Base-by-base conservation (phyloP, 2,113 vertebrate genomes). In the Apus apus region DNA sequence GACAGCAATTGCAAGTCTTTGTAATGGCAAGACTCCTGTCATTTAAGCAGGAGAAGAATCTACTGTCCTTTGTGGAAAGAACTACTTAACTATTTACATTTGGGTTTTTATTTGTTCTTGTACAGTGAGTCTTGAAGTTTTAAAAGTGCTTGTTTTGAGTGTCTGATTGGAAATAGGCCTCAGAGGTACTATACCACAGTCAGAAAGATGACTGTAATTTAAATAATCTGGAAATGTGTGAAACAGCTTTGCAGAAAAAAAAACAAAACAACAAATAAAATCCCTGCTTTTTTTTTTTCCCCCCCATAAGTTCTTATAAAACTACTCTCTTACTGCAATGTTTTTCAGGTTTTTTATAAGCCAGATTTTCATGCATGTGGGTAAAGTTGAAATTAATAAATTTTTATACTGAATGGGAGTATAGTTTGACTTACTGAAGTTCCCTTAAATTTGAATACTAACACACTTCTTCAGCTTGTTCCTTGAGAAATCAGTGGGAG, bases 221-320 rank as follows among this genome's bases (percentile, higher is more conserved):
- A 61, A 72, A 53, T n/a, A 74, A 45, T 73, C 61, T 89, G 51
- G n/a, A 88, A 86, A 40, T 53, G 29, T 79, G 32, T 85, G 53
- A 72, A 89, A 50, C 5, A 12, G 50, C n/a, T 82, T 77, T 57
- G 22, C 40, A 66, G 46, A 8, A 40, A 53, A 77, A 57, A 21
- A 10, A 3, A 1, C 6, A 17, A 61, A 38, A 1, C 6, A 17
- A 61, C 26, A 29, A 54, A 77, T 43, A 43, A 75, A 73, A 54
- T 34, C 30, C 14, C 50, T 67, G 6, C 7, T 17, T 27, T 70
- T 23, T 23, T 50, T 50, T 50, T 25, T 21, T 53, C 38, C 38
- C 38, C 38, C 38, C 67, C n/a, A 26, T 93, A 36, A 83, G 45
- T 50, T 73, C 70, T 32, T 74, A 43, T 67, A 86, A 95, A 87